These are phyloP conservation scores for Copidosoma aretas DNA, from an alignment of 2,888 invertebrate species.

Conservation along the genomic window DNA sequence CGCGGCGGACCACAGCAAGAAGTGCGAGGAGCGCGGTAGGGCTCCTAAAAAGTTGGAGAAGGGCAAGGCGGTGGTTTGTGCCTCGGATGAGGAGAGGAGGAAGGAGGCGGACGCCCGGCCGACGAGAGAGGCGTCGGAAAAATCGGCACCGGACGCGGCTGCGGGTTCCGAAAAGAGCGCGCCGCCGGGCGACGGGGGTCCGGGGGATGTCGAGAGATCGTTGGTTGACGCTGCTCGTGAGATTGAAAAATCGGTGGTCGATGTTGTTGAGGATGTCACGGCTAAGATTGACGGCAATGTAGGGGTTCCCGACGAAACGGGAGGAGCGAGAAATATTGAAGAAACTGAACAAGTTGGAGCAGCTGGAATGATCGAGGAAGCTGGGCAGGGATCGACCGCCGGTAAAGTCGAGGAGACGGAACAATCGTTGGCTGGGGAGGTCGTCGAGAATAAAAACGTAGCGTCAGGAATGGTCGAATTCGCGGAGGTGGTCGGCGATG, in stretches of 20 bases:
- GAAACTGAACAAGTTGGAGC: neutral
- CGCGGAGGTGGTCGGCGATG: slow-evolving; percentile 10
- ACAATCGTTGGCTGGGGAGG: slow-evolving; percentile 13
- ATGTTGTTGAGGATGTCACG: neutral
- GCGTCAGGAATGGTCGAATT: neutral
- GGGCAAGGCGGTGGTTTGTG: neutral
- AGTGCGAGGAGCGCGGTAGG: neutral
- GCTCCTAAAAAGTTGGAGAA: neutral
- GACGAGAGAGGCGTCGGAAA: neutral
- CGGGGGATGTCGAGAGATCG: neutral
- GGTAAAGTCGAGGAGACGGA: slow-evolving; percentile 14
- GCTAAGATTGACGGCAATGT: neutral
- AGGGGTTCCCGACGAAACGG: slow-evolving; percentile 16
- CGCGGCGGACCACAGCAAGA: slow-evolving; percentile 6
- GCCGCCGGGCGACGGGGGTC: neutral
- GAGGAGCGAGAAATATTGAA: neutral
- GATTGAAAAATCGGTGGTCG: neutral
- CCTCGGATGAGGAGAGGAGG: neutral
- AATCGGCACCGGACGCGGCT: no score
- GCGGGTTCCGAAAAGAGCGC: no score
- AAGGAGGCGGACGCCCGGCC: neutral
- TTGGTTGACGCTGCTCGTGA: neutral
- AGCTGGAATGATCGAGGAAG: neutral
- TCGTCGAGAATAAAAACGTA: slow-evolving; percentile 5
- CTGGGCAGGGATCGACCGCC: neutral